Evolutionary conservation across 1,140 invertebrate genomes (phyloP).

Genomic region (Laupala kohalensis): DNA sequence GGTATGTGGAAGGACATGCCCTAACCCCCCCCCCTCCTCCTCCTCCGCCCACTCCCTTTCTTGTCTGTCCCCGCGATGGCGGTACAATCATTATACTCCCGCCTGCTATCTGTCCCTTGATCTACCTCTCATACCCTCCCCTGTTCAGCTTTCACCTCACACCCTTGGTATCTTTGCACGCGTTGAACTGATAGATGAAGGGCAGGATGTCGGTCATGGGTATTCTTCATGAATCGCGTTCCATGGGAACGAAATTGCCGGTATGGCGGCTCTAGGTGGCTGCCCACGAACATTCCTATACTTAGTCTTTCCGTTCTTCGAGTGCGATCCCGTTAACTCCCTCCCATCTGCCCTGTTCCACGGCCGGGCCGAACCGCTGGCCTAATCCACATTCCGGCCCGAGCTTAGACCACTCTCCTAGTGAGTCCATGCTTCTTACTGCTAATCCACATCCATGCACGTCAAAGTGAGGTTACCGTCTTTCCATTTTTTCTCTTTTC

Average conservation of each 20-base stretch:
- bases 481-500: neutral
- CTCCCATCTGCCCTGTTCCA: neutral
- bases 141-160: neutral
- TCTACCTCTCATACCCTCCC: neutral
- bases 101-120: neutral
- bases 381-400: neutral
- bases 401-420: neutral
- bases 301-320: too few relatives aligned
- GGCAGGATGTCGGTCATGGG: too few relatives aligned
- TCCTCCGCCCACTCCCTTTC: too few relatives aligned
- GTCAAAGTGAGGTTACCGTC: neutral
- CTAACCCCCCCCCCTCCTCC: too few relatives aligned
- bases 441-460: neutral
- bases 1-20: constrained; percentile 1
- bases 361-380: neutral
- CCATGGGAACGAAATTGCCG: too few relatives aligned
- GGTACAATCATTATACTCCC: neutral
- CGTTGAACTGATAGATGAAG: too few relatives aligned
- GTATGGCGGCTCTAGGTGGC: too few relatives aligned
- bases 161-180: too few relatives aligned
- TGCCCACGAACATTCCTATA: too few relatives aligned
- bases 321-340: neutral
- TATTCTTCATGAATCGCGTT: too few relatives aligned
- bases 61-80: neutral
- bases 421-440: neutral